Evolutionary conservation across 2,113 vertebrate species (phyloP).

Genomic region (Myotis brandtii): DNA sequence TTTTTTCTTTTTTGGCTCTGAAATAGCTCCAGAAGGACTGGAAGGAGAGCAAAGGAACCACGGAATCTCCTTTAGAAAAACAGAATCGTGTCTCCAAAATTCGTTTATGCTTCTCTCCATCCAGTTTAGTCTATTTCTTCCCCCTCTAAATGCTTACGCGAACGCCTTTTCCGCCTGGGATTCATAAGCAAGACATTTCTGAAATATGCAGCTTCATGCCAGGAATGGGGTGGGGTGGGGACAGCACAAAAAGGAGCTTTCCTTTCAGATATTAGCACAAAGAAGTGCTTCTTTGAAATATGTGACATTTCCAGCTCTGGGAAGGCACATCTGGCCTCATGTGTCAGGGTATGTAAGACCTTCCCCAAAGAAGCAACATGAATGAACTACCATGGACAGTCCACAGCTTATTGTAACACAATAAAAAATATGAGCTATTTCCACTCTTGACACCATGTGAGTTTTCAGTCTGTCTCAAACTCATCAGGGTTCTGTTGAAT

Average conservation of each 20-base stretch:
- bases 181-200: slow-evolving; percentile 66
- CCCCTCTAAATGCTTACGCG: neutral
- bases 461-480: slow-evolving; percentile 15
- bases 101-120: slow-evolving; percentile 1
- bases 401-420: neutral
- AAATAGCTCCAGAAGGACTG: slow-evolving; percentile 32
- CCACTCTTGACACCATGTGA: neutral
- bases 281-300: slow-evolving; percentile 67
- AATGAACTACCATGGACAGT: neutral
- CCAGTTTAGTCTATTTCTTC: neutral
- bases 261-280: slow-evolving; percentile 74
- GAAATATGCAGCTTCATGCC: slow-evolving; percentile 66
- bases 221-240: slow-evolving; percentile 31
- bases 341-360: neutral
- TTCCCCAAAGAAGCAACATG: slow-evolving; percentile 24
- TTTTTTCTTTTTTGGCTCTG: slow-evolving; percentile 44
- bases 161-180: neutral
- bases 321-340: slow-evolving; percentile 19
- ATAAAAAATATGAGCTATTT: slow-evolving; percentile 26
- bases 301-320: slow-evolving; percentile 31
- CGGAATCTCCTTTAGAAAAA: slow-evolving; percentile 43
- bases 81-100: slow-evolving; percentile 54
- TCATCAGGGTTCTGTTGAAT: slow-evolving; percentile 29
- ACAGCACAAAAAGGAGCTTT: slow-evolving; percentile 59
- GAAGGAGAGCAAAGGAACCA: slow-evolving; percentile 49